Evolutionary conservation across 1,140 invertebrate species (phyloP), one percentile per base, ranked within the genome.

Genomic region (Agrypnia vestita): DNA sequence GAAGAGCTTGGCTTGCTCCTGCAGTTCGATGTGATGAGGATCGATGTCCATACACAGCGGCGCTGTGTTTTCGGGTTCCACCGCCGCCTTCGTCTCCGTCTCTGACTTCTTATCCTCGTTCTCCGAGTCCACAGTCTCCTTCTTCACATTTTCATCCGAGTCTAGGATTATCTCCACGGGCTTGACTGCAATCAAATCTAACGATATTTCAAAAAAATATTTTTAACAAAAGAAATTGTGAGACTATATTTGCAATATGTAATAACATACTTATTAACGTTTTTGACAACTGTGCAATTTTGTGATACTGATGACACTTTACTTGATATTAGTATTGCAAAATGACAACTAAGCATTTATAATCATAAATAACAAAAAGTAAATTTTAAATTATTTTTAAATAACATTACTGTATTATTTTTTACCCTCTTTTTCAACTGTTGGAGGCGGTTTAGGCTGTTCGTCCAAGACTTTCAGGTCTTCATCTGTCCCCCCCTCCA

Each of bases 401-500:
- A 35, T 6, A 35, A 6, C 25, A 35, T 35, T 35, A 35, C 25
- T 35, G 25, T 3, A 35, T 35, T 35, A 35, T 35, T 35, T n/a
- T n/a, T 82, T 84, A 88, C 74, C 56, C 25, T 64, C 64, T 17
- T 47, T 88, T 7, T 88, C 87, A 84, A 85, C 83, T 80, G 82
- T 67, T 13, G 78, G 25, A 17, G 84, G 83, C 15, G 84, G 85
- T 76, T 80, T 75, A 71, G 92, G 90, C 80, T 91, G 91, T 75
- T 93, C 90, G 84, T 98, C 96, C 4, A 99, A 89, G 13, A 95
- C 90, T 84, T 94, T 95, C 3, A 99, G 89, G 89, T 99, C 98
- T 84, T 97, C 94, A 81, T 99, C 98, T n/a, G 94, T 95, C 4
- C 98, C 98, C 59, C 97, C 98, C 91, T 99, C 98, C 13, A 99